A percentile compares a stretch with the other conserved stretches of the same genome.
Evolutionary conservation across 2,797 vertebrate species (phyloP).

Genomic region (Pangasius macronema): DNA sequence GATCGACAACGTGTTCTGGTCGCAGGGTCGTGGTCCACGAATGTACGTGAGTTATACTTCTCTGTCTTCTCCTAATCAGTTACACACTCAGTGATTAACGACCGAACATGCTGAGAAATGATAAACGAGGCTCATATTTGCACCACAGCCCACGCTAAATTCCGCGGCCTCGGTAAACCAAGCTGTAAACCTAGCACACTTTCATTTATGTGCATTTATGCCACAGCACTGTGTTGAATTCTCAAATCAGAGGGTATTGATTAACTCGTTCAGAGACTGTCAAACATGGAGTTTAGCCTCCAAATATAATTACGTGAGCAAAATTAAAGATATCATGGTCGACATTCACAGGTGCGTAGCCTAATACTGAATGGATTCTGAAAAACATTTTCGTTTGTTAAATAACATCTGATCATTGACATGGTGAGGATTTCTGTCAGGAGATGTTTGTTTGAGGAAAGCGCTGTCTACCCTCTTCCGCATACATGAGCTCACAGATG

Average conservation of each 20-base stretch:
- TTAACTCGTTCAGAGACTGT: too few relatives aligned
- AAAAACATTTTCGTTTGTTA: background rate
- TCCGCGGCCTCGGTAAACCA: background rate
- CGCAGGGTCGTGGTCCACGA: too few relatives aligned
- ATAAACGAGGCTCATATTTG: conserved; percentile 4
- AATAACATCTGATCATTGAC: background rate
- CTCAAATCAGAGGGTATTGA: background rate
- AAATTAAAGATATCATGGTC: too few relatives aligned
- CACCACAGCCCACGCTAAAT: background rate
- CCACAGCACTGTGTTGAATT: background rate
- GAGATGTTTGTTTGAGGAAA: background rate
- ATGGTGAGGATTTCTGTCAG: background rate
- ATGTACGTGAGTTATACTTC: too few relatives aligned
- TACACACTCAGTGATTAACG: conserved; percentile 2
- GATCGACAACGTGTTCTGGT: too few relatives aligned
- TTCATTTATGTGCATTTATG: background rate
- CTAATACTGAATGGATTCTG: background rate
- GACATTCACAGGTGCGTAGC: background rate
- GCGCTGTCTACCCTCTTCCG: background rate
- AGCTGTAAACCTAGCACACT: background rate
- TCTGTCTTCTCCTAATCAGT: conserved; percentile 10
- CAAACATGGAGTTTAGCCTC: too few relatives aligned
- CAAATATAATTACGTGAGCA: too few relatives aligned
- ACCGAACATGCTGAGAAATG: background rate
- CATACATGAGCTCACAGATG: background rate